Conservation (phyloP, 2,113 vertebrate genomes). For the Gulo gulo region DNA sequence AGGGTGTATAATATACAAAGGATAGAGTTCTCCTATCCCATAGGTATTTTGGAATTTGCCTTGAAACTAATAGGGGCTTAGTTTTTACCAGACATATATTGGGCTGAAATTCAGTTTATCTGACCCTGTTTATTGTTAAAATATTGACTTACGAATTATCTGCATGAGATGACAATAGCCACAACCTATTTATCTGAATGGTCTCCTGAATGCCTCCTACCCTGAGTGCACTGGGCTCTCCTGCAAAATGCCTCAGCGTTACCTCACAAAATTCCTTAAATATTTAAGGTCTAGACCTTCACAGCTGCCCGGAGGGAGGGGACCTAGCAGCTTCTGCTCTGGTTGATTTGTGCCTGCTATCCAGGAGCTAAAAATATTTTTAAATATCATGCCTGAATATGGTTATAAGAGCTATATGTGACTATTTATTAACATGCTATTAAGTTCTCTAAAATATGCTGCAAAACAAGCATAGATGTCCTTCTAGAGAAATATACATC, state of each 20-base stretch:
- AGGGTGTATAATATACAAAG: background rate
- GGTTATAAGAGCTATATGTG: background rate
- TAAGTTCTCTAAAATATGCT: background rate
- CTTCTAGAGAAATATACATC: background rate
- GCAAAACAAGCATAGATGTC: background rate
- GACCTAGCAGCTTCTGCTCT: background rate
- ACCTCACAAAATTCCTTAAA: too few species aligned
- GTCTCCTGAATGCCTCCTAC: too few species aligned
- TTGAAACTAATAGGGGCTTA: background rate
- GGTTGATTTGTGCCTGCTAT: background rate
- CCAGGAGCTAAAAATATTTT: background rate
- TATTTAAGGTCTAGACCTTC: background rate
- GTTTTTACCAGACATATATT: background rate
- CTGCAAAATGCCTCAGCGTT: accelerated
- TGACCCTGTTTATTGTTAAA: background rate
- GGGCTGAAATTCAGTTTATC: background rate
- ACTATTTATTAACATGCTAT: background rate
- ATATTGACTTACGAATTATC: background rate
- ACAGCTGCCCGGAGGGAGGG: background rate
- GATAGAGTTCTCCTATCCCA: background rate
- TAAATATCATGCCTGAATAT: background rate
- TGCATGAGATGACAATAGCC: too few species aligned
- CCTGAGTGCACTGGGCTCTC: accelerated
- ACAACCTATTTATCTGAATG: background rate
- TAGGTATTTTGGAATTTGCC: background rate